These are phyloP conservation scores for Poicephalus meyeri DNA, from an alignment of 2,113 vertebrate genomes.

Conservation along the genomic window DNA sequence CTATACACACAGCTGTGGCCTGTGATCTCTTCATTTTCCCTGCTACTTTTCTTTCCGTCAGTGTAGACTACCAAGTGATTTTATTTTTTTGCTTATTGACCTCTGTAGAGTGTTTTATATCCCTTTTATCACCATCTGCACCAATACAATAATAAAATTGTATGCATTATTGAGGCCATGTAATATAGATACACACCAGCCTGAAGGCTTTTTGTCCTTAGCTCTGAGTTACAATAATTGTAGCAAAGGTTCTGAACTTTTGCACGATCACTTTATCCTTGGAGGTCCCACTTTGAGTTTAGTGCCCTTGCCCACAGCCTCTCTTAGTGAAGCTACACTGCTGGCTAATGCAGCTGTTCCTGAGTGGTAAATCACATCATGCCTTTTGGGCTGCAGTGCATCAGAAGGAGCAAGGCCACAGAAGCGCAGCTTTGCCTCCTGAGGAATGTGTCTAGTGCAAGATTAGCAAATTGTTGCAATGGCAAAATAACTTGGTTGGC, in stretches of 20 bases:
- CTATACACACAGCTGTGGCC: neutral
- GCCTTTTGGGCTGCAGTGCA: neutral
- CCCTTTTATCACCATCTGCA: neutral
- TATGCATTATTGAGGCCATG: neutral
- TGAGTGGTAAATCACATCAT: neutral
- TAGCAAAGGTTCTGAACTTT: neutral
- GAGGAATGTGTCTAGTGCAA: neutral
- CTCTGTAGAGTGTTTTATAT: neutral
- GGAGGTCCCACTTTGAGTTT: neutral
- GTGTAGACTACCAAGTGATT: neutral
- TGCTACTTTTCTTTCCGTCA: neutral
- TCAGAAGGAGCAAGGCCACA: neutral
- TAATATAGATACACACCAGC: neutral
- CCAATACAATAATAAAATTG: neutral
- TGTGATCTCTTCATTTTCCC: neutral
- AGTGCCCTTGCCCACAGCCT: neutral
- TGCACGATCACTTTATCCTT: neutral
- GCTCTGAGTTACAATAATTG: neutral
- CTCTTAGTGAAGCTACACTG: neutral
- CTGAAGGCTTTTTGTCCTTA: neutral
- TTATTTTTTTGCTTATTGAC: accelerated
- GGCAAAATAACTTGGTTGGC: neutral
- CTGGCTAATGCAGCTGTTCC: neutral
- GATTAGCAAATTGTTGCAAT: neutral
- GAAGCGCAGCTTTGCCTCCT: neutral